Evolutionary conservation across 2,888 invertebrate genomes (phyloP), one percentile per base, ranked within the genome.

Genomic region (Beris chalybata): DNA sequence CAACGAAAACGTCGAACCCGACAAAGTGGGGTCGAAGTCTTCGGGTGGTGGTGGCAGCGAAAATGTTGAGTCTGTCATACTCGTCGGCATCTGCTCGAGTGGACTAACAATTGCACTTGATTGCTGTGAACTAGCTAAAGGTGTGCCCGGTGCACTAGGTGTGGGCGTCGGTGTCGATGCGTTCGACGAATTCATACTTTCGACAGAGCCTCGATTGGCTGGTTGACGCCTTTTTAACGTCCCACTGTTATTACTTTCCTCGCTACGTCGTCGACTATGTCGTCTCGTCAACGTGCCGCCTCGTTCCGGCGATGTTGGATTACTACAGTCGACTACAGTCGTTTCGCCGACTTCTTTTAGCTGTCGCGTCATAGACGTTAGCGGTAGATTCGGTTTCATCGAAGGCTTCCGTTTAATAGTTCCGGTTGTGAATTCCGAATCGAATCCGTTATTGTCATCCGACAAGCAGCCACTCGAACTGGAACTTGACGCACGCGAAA

Each of bases 321-420:
- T 83, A 59, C 82, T 81, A 29, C 84, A 83, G 70, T 84, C 85
- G 58, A 83, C 78, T 48, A 77, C 75, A 7, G 77, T 82, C 3
- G 89, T 89, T 75, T 93, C 92, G 2, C 89, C 92, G 74, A 91
- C 93, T 78, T 95, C 93, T 76, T 94, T 94, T 67, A 95, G 82
- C 75, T 93, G 93, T 12, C 95, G 84, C 2, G 95, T 95, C 82
- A 94, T 95, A 76, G 92, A 91, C 4, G 95, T 95, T 70, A 95
- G 79, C 0, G 95, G 95, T 57, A 95, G 86, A 80, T 93, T 94
- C 6, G 95, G 94, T 78, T 92, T 92, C 89, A 93, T 91, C 15
- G 93, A 92, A 0, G 95, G 95, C 77, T 95, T 95, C 54, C 95
- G 85, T 78, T 95, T 95, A 68, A 95, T 95, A 43, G 95, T 95